Evolutionary conservation across 2,888 invertebrate genomes (phyloP).

Genomic region (Protodeltote pygarga): DNA sequence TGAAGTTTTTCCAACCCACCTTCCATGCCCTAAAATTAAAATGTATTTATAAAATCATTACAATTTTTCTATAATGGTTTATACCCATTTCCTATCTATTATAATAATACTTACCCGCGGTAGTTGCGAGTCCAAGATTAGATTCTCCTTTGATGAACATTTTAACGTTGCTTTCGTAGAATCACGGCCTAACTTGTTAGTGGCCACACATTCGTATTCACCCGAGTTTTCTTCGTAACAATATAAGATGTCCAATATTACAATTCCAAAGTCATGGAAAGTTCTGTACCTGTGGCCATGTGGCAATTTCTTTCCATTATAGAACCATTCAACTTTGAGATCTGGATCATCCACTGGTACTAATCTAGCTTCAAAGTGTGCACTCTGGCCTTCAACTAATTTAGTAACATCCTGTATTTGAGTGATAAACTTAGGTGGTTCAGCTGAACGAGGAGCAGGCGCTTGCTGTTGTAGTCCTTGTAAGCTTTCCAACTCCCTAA

Average conservation of each 20-base stretch:
- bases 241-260: slow-evolving; percentile 97
- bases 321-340: slow-evolving; percentile 97
- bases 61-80: neutral
- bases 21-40: slow-evolving; percentile 93
- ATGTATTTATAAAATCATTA: neutral
- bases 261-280: slow-evolving; percentile 99
- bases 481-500: slow-evolving; percentile 93
- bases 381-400: slow-evolving; percentile 97
- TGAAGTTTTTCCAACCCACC: slow-evolving; percentile 97
- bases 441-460: slow-evolving; percentile 89
- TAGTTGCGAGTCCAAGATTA: slow-evolving; percentile 96
- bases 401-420: slow-evolving; percentile 94
- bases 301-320: slow-evolving; percentile 96
- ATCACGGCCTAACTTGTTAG: slow-evolving; percentile 96
- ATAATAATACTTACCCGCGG: slow-evolving; percentile 89
- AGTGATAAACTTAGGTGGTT: slow-evolving; percentile 96
- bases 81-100: neutral
- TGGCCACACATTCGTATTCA: slow-evolving; percentile 96
- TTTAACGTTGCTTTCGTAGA: slow-evolving; percentile 94
- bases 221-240: slow-evolving; percentile 99
- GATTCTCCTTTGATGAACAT: slow-evolving; percentile 95
- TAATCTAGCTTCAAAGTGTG: slow-evolving; percentile 96
- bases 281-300: slow-evolving; percentile 98
- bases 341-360: slow-evolving; percentile 98
- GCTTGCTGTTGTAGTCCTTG: slow-evolving; percentile 89